Conservation (phyloP, 2,113 vertebrate genomes). For the Strigops habroptila region DNA sequence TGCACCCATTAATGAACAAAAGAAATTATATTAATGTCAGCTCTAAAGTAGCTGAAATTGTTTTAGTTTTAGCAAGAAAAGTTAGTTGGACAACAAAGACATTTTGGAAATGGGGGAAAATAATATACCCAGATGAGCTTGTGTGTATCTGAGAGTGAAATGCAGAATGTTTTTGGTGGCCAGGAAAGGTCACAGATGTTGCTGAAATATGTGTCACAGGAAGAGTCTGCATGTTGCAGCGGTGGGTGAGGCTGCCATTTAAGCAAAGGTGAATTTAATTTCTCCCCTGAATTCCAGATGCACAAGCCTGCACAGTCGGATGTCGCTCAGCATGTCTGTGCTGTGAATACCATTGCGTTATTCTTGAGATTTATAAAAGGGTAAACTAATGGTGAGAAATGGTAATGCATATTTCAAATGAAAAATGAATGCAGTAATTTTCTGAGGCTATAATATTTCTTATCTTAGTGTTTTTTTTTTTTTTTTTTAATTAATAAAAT, state of each 20-base stretch:
- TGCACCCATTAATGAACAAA: not conserved
- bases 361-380: not conserved
- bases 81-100: not conserved
- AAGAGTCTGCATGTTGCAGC: not conserved
- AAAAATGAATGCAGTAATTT: not conserved
- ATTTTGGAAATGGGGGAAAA: not conserved
- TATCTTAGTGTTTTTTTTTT: not conserved
- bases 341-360: not conserved
- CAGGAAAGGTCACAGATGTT: not conserved
- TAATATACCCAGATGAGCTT: not conserved
- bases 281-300: not conserved
- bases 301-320: not conserved
- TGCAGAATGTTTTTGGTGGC: not conserved
- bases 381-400: not conserved
- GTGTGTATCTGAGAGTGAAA: not conserved
- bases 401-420: not conserved
- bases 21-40: not conserved
- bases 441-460: not conserved
- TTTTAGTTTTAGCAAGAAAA: not conserved
- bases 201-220: not conserved
- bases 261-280: not conserved
- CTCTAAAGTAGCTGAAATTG: not conserved
- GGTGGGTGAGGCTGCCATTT: not conserved
- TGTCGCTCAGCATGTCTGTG: accelerated
- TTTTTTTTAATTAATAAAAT: not conserved